Percentiles rank a stretch among this genome's conserved stretches.
phyloP scores from a whole-genome alignment of 2,888 invertebrate genomes.

The Mimachlamys varia region DNA sequence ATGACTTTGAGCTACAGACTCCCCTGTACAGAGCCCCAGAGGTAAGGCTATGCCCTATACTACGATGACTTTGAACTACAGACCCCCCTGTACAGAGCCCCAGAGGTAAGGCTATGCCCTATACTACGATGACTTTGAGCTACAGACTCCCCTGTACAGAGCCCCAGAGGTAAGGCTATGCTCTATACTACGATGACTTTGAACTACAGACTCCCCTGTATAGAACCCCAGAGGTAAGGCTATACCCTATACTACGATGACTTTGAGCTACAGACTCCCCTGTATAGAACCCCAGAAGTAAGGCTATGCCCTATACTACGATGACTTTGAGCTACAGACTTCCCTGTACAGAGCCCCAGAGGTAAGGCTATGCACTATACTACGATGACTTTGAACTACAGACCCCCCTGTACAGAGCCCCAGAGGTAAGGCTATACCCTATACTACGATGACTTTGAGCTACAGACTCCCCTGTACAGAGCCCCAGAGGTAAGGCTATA shows the following conservation, averaged over 20 bases:
- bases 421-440: background rate
- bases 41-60: background rate
- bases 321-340: conserved; percentile 59
- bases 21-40: background rate
- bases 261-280: conserved; percentile 61
- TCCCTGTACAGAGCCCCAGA: background rate
- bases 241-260: background rate
- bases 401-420: conserved; percentile 16
- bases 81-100: conserved; percentile 16
- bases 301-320: background rate
- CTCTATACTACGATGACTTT: background rate
- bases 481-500: background rate
- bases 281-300: background rate
- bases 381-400: conserved; percentile 60
- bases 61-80: conserved; percentile 59
- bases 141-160: conserved; percentile 63
- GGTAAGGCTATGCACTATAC: background rate
- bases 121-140: background rate
- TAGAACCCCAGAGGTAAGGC: background rate
- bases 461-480: conserved; percentile 63
- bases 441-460: background rate
- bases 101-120: background rate
- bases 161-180: background rate
- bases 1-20: conserved; percentile 61
- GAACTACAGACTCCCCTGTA: conserved; percentile 61